Evolutionary conservation across 2,888 invertebrate species (phyloP), one percentile per base, ranked within the genome.

Genomic region (Eupithecia centaureata): DNA sequence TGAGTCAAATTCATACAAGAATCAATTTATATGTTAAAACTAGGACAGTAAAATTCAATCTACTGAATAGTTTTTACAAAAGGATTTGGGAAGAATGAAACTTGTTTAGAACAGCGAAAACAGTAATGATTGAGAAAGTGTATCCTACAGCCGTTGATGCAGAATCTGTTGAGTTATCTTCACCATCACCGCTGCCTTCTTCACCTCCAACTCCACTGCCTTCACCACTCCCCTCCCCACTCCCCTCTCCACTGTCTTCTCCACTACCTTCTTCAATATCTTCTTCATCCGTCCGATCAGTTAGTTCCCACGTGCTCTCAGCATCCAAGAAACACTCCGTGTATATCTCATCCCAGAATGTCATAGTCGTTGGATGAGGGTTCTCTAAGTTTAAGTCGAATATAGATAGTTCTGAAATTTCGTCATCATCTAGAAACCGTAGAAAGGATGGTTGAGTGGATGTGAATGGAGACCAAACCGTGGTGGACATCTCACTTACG

Each of bases 331-430:
- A 92, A 73, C 87, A 73, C 1, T 82, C 73, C 3, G 71, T 72
- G 70, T 92, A 92, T 63, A 91, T 84, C 7, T 74, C 67, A 47
- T 90, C 81, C 92, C 92, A 92, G 68, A 91, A 92, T 0, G 67
- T 61, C 7, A 89, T 57, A 1, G 79, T 80, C 0, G 66, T 71
- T 2, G 79, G 66, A 63, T 89, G 82, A 28, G 93, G 92, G 68
- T 88, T 76, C 62, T 68, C 57, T 42, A 85, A 63, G 2, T 70
- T 61, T 7, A 82, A 7, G 65, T 92, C 92, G 0, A 88, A 73
- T 63, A 72, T 72, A 7, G 80, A 73, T 42, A 63, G 77, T 25
- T 72, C 69, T 30, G 62, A 76, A 22, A 84, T 73, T 79, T 88
- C 88, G 2, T 75, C 65, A n/a, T 75, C 73, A 60, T 84, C 81